Evolutionary conservation across 2,113 vertebrate species (phyloP).

Genomic region (Diglossa brunneiventris): DNA sequence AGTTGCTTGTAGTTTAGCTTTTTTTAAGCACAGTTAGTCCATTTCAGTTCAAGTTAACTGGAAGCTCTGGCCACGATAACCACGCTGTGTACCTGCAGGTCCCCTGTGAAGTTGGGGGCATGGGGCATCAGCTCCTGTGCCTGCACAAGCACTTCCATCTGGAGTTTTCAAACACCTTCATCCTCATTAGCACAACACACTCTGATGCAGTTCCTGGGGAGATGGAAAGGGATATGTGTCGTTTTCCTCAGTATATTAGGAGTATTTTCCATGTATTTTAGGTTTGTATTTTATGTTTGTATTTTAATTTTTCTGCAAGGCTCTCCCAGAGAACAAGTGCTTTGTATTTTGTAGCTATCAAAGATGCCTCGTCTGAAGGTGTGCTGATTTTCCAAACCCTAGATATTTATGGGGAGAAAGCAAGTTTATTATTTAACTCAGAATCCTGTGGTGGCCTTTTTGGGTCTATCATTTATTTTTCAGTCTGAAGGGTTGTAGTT

Average conservation of each 20-base stretch:
- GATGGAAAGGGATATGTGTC: not conserved
- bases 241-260: not conserved
- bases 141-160: fast-evolving
- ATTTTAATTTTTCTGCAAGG: not conserved
- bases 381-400: not conserved
- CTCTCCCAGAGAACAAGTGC: not conserved
- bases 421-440: not conserved
- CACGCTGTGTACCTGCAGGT: fast-evolving
- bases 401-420: not conserved
- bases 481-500: not conserved
- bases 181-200: not conserved
- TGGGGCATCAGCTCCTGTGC: not conserved
- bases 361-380: not conserved
- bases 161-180: not conserved
- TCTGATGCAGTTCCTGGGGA: not conserved
- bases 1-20: not conserved
- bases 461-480: not conserved
- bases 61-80: not conserved
- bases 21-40: not conserved
- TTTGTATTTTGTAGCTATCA: not conserved
- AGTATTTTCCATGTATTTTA: no score
- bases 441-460: not conserved
- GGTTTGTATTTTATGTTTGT: not conserved
- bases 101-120: not conserved
- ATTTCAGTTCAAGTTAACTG: not conserved